These are phyloP conservation scores for Catocala sponsa DNA, from an alignment of 2,888 invertebrate genomes.

Conservation along the genomic window DNA sequence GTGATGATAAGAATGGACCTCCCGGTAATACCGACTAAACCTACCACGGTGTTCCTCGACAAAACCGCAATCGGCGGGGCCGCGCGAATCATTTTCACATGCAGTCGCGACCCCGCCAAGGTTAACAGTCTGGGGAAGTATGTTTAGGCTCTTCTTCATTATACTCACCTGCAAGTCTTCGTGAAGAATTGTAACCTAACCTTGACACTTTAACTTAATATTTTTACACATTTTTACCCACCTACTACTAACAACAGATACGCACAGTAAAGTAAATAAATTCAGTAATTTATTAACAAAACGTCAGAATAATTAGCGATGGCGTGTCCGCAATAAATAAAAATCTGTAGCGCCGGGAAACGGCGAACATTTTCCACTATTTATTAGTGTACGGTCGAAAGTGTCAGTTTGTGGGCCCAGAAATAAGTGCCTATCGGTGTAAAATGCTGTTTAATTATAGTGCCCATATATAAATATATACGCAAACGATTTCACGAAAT, in stretches of 20 bases:
- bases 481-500: slow-evolving; percentile 10
- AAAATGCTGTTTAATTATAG: slow-evolving; percentile 36
- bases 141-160: too few species aligned
- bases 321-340: slow-evolving; percentile 42
- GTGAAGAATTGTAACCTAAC: too few species aligned
- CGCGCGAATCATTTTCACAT: too few species aligned
- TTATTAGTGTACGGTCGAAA: slow-evolving; percentile 40
- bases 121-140: too few species aligned
- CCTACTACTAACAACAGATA: background rate
- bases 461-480: slow-evolving; percentile 19
- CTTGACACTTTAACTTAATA: too few species aligned
- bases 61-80: too few species aligned
- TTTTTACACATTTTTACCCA: too few species aligned
- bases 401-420: slow-evolving; percentile 47
- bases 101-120: too few species aligned
- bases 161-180: too few species aligned
- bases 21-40: too few species aligned
- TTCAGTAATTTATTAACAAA: slow-evolving; percentile 15
- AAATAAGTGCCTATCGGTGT: slow-evolving; percentile 47
- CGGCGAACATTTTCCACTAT: slow-evolving; percentile 38
- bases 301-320: slow-evolving; percentile 31
- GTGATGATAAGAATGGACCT: too few species aligned
- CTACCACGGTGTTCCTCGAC: too few species aligned
- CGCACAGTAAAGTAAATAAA: slow-evolving; percentile 8
- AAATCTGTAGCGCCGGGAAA: slow-evolving; percentile 41